Percentiles rank a stretch among this genome's conserved stretches.
These are phyloP conservation scores for Misgurnus mizolepis DNA, from an alignment of 2,113 vertebrate species.

Conservation along the genomic window DNA sequence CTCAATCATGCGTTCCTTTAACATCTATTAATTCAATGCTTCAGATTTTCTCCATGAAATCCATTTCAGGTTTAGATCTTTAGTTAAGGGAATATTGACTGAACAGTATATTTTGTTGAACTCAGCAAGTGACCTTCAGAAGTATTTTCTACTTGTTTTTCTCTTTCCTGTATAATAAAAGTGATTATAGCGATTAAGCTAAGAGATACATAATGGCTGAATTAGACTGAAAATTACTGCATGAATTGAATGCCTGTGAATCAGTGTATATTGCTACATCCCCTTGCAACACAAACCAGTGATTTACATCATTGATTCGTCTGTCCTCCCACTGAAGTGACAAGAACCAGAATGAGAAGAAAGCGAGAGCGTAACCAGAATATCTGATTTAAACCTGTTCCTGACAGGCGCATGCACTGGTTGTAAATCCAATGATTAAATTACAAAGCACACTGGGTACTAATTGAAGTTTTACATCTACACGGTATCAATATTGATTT, in stretches of 20 bases:
- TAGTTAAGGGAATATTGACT: conserved; percentile 73
- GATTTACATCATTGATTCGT: too few relatives aligned
- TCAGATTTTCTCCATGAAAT: conserved; percentile 62
- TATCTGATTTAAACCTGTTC: conserved; percentile 35
- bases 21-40: conserved; percentile 69
- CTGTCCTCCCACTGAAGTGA: neutral
- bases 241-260: too few relatives aligned
- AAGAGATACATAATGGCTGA: conserved; percentile 37
- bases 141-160: conserved; percentile 72
- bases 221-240: neutral
- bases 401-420: conserved; percentile 25
- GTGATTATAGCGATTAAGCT: conserved; percentile 69
- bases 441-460: conserved; percentile 38
- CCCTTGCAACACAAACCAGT: too few relatives aligned
- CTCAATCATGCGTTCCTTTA: conserved; percentile 52
- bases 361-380: conserved; percentile 8
- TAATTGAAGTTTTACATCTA: conserved; percentile 45
- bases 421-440: conserved; percentile 48
- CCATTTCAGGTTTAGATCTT: conserved; percentile 66
- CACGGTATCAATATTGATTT: conserved; percentile 48
- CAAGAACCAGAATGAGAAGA: neutral
- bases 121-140: conserved; percentile 75
- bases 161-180: conserved; percentile 73
- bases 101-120: conserved; percentile 73
- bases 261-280: too few relatives aligned